Evolutionary conservation across 2,113 vertebrate genomes (phyloP), one percentile per base, ranked within the genome.

Genomic region (Meriones unguiculatus): DNA sequence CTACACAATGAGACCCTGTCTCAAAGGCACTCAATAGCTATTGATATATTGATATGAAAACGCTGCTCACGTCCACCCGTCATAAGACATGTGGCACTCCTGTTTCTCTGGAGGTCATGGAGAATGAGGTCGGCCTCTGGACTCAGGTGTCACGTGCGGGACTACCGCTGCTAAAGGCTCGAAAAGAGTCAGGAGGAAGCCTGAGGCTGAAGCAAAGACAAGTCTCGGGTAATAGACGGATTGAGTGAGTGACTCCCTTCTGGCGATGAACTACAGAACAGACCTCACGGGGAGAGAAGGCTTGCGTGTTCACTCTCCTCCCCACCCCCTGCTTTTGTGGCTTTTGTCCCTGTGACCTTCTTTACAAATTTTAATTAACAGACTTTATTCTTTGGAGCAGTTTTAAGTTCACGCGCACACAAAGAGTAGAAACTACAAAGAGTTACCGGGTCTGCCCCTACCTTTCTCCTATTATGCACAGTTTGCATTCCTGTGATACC

Each of bases 381-480:
- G 50, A 90, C 50, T 78, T 88, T 67, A 69, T 70, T 80, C 75
- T 84, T 80, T 9, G 50, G 54, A 69, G 41, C 22, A 38, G 24
- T 78, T 78, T 93, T 69, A 75, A 35, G 17, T 62, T 67, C 25
- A 7, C 17, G 69, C 10, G 35, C 73, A 64, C 38, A 35, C 80
- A 85, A 38, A 32, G 41, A 75, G 77, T 54, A 46, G 57, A 73
- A 90, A 81, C 81, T 24, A 28, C 57, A 20, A 62, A 75, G 75
- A 73, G 41, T 81, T 20, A 3, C 24, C 10, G 18, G 1, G 6
- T 1, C 9, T 3, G 0, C 0, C 18, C n/a, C 35, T 1, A 25
- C 41, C 30, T 24, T 30, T 35, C 62, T 57, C 64, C 32, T 20
- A 0, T 65, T 9, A 3, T 38, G 11, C 28, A 35, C 50, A 52